Evolutionary conservation across 2,888 invertebrate genomes (phyloP), one percentile per base, ranked within the genome.

Genomic region (Dromius quadrimaculatus): DNA sequence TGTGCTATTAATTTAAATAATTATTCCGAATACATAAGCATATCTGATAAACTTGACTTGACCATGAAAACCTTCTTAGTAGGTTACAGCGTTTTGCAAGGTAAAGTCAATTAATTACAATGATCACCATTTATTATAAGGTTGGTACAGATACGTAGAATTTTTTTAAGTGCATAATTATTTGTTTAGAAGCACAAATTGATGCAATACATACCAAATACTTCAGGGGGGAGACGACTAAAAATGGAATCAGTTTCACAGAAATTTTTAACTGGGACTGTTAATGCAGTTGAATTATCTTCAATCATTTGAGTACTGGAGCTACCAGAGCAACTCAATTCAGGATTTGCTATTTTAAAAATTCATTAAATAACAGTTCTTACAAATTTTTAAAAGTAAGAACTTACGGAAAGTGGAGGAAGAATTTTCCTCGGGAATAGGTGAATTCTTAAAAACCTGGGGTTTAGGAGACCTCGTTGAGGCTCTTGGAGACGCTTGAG

Each of bases 211-310:
- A 72, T 74, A 82, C 82, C 81, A 71, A 81, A 81, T 32, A 81
- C 77, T 76, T 81, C 80, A 8, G 82, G 81, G 22, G 82, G 81
- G 71, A 81, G 76, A 69, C 81, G 78, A 75, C 81, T 81, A 54
- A 81, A 79, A 59, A 81, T 75, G 19, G 82, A 79, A 34, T 69
- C 69, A 11, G 69, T 69, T 45, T 69, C 69, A 15, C 45, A 69
- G 38, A 62, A 62, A 4, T 59, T 59, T 34, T 59, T 59, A 17
- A 19, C 17, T 9, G 50, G 28, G 4, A 66, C 36, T 3, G 38
- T 38, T n/a, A 36, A 6, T 1, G 22, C 47, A 23, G 9, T 43
- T 11, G 66, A 15, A n/a, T 38, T 54, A 34, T 64, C 64, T 34
- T 47, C 64, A 22, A 47, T 32, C n/a, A 32, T 17, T 17, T 66